These are phyloP conservation scores for Tyto alba DNA, from an alignment of 2,113 vertebrate species.

Conservation along the genomic window DNA sequence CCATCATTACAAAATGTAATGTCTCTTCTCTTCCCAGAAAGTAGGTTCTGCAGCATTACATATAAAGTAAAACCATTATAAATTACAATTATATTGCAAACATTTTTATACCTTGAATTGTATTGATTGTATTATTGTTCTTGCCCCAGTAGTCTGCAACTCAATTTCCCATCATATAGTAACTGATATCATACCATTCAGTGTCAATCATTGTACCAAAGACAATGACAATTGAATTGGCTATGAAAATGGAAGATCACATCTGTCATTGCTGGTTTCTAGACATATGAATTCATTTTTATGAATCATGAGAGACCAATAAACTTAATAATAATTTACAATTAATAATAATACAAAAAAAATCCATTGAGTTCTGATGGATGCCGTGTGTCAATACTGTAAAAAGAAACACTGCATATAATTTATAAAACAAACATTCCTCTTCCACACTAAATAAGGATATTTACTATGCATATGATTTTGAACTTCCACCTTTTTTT, in stretches of 20 bases:
- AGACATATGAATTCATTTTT: neutral
- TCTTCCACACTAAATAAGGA: neutral
- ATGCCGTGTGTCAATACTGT: neutral
- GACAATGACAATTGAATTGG: neutral
- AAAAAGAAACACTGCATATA: neutral
- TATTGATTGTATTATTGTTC: neutral
- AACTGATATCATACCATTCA: neutral
- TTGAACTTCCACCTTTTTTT: neutral
- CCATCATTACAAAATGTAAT: neutral
- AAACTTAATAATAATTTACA: neutral
- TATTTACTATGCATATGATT: neutral
- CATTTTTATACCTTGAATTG: neutral
- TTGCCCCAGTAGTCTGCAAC: neutral
- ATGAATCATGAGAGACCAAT: neutral
- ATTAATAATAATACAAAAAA: neutral
- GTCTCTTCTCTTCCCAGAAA: neutral
- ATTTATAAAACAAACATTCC: neutral
- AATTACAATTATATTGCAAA: neutral
- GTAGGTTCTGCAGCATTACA: neutral
- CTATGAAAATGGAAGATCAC: neutral
- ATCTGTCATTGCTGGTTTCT: neutral
- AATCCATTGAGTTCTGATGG: neutral
- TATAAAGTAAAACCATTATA: neutral
- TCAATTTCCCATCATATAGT: neutral
- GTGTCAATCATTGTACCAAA: neutral